These are phyloP conservation scores for Andrena camellia DNA, from an alignment of 2,888 invertebrate species.

Conservation along the genomic window DNA sequence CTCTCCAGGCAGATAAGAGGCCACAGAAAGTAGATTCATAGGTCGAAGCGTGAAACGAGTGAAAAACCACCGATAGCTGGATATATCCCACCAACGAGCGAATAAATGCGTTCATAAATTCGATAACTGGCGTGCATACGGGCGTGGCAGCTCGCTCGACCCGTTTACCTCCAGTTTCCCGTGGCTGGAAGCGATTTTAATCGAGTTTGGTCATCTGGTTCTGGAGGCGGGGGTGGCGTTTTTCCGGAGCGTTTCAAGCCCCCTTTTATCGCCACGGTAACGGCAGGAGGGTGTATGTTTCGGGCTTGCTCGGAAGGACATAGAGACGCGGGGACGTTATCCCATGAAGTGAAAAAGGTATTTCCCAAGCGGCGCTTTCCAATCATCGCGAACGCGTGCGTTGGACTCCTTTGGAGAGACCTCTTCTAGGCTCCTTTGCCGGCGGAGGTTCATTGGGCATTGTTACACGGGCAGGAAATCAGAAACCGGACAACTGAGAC, in stretches of 20 bases:
- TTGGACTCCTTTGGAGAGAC: not conserved
- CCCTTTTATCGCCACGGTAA: slow-evolving; percentile 22
- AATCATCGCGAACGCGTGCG: slow-evolving; percentile 44
- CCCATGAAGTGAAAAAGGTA: slow-evolving; percentile 49
- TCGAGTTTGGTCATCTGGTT: slow-evolving; percentile 17
- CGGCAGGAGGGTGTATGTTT: not conserved
- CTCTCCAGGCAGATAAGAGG: not conserved
- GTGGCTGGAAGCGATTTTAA: slow-evolving; percentile 36
- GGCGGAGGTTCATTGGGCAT: not conserved
- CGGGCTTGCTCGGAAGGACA: slow-evolving; percentile 13
- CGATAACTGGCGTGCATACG: slow-evolving; percentile 17
- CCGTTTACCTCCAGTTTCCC: not conserved
- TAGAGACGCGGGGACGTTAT: slow-evolving; percentile 14
- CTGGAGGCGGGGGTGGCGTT: not conserved
- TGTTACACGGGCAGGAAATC: slow-evolving; percentile 4
- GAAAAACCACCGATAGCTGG: not conserved
- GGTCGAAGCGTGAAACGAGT: not conserved
- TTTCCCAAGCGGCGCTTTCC: slow-evolving; percentile 62
- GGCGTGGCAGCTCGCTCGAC: slow-evolving; percentile 9
- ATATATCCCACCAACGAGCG: not conserved
- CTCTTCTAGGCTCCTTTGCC: not conserved
- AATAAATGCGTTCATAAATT: slow-evolving; percentile 38
- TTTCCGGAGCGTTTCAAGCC: not conserved
- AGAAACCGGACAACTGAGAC: slow-evolving; percentile 5
- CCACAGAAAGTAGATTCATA: not conserved